Percentiles rank a stretch among this genome's conserved stretches.
These are phyloP conservation scores for Datnioides undecimradiatus DNA, from an alignment of 2,113 vertebrate species.

Conservation along the genomic window DNA sequence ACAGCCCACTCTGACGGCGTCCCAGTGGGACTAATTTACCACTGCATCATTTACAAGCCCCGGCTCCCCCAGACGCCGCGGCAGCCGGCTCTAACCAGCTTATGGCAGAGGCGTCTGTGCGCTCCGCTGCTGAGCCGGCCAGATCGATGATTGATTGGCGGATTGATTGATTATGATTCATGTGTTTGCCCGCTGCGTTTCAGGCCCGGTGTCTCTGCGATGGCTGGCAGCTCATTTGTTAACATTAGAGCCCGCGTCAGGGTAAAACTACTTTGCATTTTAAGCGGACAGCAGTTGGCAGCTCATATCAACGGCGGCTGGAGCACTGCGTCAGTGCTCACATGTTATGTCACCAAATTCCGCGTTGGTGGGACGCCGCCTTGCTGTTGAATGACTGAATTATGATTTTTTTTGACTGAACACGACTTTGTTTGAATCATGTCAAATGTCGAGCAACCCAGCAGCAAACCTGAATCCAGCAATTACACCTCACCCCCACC, in stretches of 20 bases:
- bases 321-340: background rate
- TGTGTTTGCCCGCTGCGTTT: conserved; percentile 51
- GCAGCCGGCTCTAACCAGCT: conserved; percentile 24
- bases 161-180: conserved; percentile 73
- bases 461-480: background rate
- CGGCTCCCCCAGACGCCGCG: background rate
- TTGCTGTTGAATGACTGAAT: background rate
- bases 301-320: background rate
- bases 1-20: conserved; percentile 33
- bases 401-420: too few relatives aligned
- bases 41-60: conserved; percentile 57
- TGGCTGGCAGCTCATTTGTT: conserved; percentile 75
- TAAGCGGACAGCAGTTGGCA: conserved; percentile 27
- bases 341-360: conserved; percentile 3
- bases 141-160: conserved; percentile 69
- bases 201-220: conserved; percentile 33
- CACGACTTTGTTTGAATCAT: background rate
- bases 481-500: background rate
- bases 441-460: background rate
- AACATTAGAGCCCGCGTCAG: conserved; percentile 50
- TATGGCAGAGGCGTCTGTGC: conserved; percentile 10
- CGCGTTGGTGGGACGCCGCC: background rate
- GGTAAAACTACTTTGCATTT: conserved; percentile 45
- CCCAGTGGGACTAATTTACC: conserved; percentile 72
- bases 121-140: background rate